Evolutionary conservation across 2,888 invertebrate species (phyloP).

Genomic region (Loripinus fragilis): DNA sequence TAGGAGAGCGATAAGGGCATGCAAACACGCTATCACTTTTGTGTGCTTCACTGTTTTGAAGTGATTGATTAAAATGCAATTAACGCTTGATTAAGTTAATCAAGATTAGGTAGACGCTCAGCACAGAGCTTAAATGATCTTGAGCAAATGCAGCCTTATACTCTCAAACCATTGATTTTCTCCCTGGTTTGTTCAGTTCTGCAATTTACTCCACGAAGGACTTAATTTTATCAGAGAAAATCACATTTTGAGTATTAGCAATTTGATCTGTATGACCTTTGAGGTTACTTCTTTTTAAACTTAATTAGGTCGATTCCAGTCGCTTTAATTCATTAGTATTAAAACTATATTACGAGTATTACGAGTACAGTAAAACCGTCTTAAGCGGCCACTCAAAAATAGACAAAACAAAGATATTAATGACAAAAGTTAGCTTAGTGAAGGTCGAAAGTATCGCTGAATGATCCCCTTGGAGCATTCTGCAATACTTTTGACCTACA

Average conservation of each 20-base stretch:
- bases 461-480: too few relatives aligned
- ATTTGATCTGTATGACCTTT: constrained; percentile 12
- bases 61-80: constrained; percentile 32
- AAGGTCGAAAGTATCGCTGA: too few relatives aligned
- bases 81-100: constrained; percentile 27
- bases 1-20: constrained; percentile 15
- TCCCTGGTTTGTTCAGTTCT: neutral
- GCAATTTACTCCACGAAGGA: constrained; percentile 2
- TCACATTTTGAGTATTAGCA: constrained; percentile 1
- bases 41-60: constrained; percentile 21
- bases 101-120: constrained; percentile 17
- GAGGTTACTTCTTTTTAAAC: neutral
- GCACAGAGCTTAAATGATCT: constrained; percentile 2
- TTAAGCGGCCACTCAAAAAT: too few relatives aligned
- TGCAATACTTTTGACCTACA: too few relatives aligned
- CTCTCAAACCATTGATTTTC: neutral
- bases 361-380: too few relatives aligned
- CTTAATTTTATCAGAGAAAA: constrained; percentile 13
- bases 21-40: constrained; percentile 21
- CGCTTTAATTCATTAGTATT: too few relatives aligned
- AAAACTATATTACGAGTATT: too few relatives aligned
- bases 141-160: neutral
- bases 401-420: too few relatives aligned
- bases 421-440: too few relatives aligned
- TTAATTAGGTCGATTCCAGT: neutral